Evolutionary conservation across 1,140 invertebrate species (phyloP).

Genomic region (Halyomorpha halys): DNA sequence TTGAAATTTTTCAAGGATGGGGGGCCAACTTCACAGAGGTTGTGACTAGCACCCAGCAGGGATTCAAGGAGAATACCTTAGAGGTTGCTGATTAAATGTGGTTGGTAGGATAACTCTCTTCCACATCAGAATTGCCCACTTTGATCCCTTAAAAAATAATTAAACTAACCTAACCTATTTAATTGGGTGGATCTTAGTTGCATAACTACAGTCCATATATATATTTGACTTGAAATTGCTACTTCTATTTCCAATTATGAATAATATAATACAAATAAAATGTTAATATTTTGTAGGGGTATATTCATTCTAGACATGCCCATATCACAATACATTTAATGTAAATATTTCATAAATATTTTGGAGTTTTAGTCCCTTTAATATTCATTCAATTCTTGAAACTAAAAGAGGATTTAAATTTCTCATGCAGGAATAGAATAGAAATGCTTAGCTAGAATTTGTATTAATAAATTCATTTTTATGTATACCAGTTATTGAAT

Average conservation of each 20-base stretch:
- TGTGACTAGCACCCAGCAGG: too few species aligned
- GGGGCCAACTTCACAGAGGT: too few species aligned
- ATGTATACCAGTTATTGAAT: slow-evolving; percentile 58
- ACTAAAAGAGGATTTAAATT: slow-evolving; percentile 12
- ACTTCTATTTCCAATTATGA: neutral
- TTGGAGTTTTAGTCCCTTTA: neutral
- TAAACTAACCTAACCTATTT: too few species aligned
- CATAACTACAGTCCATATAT: too few species aligned
- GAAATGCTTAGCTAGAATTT: neutral
- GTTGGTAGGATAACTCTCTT: too few species aligned
- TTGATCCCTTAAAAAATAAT: too few species aligned
- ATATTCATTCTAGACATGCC: neutral
- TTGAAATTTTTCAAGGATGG: too few species aligned
- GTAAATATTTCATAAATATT: neutral
- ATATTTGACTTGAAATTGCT: too few species aligned
- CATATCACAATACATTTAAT: slow-evolving; percentile 4
- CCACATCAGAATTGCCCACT: too few species aligned
- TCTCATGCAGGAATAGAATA: neutral
- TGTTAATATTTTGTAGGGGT: neutral
- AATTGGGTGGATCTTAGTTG: too few species aligned
- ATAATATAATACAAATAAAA: neutral
- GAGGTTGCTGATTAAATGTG: too few species aligned
- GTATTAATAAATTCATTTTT: neutral
- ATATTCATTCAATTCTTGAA: neutral
- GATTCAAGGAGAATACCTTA: too few species aligned